Evolutionary conservation across 2,888 invertebrate genomes (phyloP).

Genomic region (Teleiodes luculella): DNA sequence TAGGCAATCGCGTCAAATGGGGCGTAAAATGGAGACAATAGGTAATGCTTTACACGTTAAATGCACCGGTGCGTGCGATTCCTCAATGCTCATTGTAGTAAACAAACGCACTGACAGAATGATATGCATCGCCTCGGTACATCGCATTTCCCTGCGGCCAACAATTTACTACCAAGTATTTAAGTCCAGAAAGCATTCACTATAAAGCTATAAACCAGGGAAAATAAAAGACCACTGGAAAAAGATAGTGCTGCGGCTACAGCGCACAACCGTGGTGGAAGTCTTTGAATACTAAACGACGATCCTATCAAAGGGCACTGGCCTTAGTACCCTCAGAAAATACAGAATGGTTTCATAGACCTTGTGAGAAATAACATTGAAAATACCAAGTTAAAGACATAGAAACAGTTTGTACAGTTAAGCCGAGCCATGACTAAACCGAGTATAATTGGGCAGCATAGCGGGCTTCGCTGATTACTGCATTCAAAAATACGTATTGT

Average conservation of each 20-base stretch:
- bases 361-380: slow-evolving; percentile 1
- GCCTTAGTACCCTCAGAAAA: slow-evolving; percentile 3
- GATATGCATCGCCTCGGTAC: not conserved
- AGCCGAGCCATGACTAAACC: slow-evolving; percentile 7
- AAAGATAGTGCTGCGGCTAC: slow-evolving; percentile 9
- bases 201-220: slow-evolving; percentile 1
- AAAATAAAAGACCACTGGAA: slow-evolving; percentile 1
- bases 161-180: not conserved
- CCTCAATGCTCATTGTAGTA: slow-evolving; percentile 15
- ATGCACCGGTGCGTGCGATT: slow-evolving; percentile 48
- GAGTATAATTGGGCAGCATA: slow-evolving; percentile 10
- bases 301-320: slow-evolving; percentile 14
- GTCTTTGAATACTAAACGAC: slow-evolving; percentile 10
- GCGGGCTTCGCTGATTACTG: slow-evolving; percentile 7
- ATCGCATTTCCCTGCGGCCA: not conserved
- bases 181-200: not conserved
- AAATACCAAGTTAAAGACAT: not conserved
- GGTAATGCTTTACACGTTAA: slow-evolving; percentile 47
- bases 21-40: slow-evolving; percentile 51
- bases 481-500: slow-evolving; percentile 6
- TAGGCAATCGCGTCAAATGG: slow-evolving; percentile 39
- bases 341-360: not conserved
- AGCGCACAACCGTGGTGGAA: slow-evolving; percentile 7
- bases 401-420: slow-evolving; percentile 11
- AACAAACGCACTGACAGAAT: not conserved